Conservation (phyloP, 2,797 vertebrate species). For the Diplodus sargus region DNA sequence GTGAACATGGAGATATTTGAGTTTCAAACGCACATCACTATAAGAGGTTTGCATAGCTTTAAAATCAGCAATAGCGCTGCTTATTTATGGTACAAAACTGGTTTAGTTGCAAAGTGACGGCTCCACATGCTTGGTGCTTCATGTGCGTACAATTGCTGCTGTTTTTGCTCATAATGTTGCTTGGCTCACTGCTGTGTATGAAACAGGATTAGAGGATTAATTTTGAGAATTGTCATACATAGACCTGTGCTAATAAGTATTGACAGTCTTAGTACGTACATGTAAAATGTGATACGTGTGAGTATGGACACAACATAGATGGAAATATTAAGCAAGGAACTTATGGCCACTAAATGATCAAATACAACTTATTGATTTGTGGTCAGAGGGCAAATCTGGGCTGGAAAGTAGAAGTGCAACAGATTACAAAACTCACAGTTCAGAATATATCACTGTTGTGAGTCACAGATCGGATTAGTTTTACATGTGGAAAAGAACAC, state of each 20-base stretch:
- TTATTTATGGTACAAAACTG: background rate
- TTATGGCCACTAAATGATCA: background rate
- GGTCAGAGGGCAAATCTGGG: background rate
- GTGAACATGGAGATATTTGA: conserved; percentile 10
- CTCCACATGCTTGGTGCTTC: background rate
- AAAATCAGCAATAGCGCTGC: background rate
- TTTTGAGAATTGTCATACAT: background rate
- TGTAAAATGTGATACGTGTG: background rate
- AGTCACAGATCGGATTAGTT: too few relatives aligned
- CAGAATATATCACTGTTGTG: too few relatives aligned
- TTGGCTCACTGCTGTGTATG: conserved; percentile 2
- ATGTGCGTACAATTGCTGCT: background rate
- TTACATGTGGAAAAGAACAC: too few relatives aligned
- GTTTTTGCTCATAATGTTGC: background rate
- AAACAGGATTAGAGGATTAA: conserved; percentile 3
- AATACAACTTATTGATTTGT: background rate
- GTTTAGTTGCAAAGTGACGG: background rate
- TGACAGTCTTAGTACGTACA: background rate
- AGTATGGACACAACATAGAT: background rate
- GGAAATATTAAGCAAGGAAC: background rate
- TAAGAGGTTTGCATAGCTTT: background rate
- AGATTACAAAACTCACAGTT: too few relatives aligned
- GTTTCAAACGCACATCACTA: conserved; percentile 9
- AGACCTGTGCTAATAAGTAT: background rate
- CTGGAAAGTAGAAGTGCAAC: too few relatives aligned